Evolutionary conservation across 1,140 invertebrate genomes (phyloP).

Genomic region (Micrasema longulum): DNA sequence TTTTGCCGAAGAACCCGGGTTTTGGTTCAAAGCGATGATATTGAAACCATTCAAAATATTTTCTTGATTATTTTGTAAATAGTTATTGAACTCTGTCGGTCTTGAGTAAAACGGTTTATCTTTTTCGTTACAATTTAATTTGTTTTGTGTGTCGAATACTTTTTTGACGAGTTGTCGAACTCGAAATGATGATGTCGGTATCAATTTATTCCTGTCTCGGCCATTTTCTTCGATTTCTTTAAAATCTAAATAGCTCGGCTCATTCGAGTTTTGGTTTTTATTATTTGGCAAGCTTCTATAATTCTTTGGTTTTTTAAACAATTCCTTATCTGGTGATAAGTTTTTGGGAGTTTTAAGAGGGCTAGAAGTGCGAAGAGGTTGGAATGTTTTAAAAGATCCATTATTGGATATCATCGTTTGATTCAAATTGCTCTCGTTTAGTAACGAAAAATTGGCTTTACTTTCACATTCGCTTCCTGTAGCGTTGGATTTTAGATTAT

Average conservation of each 20-base stretch:
- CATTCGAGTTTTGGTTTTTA: background rate
- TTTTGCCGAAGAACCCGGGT: background rate
- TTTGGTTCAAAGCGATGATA: background rate
- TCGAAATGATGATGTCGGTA: constrained; percentile 17
- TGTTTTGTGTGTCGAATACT: constrained; percentile 16
- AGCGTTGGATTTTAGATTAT: background rate
- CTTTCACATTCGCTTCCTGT: background rate
- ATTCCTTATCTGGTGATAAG: background rate
- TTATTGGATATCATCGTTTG: too few species aligned
- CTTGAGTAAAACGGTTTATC: background rate
- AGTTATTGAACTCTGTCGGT: background rate
- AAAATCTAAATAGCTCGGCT: background rate
- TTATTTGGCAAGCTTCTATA: background rate
- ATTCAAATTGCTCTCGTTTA: too few species aligned
- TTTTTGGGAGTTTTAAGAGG: background rate
- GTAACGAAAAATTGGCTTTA: background rate
- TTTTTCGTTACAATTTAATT: background rate
- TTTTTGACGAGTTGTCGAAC: constrained; percentile 15
- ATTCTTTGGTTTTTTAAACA: background rate
- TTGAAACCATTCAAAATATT: background rate
- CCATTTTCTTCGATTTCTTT: background rate
- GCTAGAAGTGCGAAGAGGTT: too few species aligned
- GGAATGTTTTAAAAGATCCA: too few species aligned
- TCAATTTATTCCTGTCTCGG: background rate
- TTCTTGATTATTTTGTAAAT: background rate